Base-by-base conservation (phyloP, 2,113 vertebrate species). In the Corvus moneduloides region DNA sequence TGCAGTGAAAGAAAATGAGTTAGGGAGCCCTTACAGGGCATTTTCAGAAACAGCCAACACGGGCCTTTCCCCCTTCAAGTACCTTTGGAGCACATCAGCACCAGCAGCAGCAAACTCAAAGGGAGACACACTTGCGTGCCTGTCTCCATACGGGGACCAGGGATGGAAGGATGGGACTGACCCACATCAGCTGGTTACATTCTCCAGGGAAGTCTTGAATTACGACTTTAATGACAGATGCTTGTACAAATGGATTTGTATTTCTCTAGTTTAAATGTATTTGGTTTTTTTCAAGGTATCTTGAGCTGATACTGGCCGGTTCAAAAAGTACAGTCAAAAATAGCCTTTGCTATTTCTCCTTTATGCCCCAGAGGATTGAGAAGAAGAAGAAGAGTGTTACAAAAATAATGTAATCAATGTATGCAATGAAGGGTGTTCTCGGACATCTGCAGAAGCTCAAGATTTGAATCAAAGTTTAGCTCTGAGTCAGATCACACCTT, bases 401-500 rank as follows among this genome's bases (percentile, higher is more conserved):
- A 81, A 86, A 96, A 90, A 78, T 44, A 94, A 73, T 10, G 23
- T 54, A n/a, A 78, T 79, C 58, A 87, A 41, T 12, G n/a, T 66
- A 63, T 14, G 30, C 41, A 72, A 49, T 55, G 71, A 79, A 67
- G 46, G 11, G 41, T 44, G 49, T 72, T 61, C 54, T 89, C 16
- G 3, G 69, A 87, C 86, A 88, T 78, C 68, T 80, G 88, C 69
- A 92, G 56, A 78, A 92, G 73, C 49, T 81, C 68, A 62, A 78
- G 41, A 75, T 68, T 72, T 86, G 69, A 93, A 72, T 64, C 56
- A 33, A 71, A 81, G 48, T 95, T 93, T 64, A 95, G 85, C 62
- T 97, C 83, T 95, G 86, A 96, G 83, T 96, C 92, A 96, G 79
- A 68, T 93, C 68, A 81, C 56, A 75, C 30, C 62, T 68, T 48